Conservation (phyloP, 2,888 invertebrate genomes). For the Drosophila diplacantha region DNA sequence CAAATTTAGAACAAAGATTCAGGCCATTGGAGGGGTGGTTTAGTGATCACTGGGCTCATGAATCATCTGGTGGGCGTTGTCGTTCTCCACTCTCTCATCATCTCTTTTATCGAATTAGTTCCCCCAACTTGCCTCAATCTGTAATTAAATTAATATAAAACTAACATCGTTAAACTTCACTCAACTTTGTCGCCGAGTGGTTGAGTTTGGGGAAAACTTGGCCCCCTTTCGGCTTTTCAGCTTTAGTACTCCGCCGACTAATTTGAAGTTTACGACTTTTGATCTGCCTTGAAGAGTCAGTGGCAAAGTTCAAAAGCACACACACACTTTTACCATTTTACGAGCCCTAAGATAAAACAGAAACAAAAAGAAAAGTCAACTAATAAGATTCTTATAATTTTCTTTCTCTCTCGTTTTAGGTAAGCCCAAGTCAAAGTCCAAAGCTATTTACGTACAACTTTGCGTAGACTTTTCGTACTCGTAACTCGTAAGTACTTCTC, state of each 20-base stretch:
- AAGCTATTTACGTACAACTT: constrained; percentile 16
- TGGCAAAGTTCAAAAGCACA: constrained; percentile 30
- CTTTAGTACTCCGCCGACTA: constrained; percentile 14
- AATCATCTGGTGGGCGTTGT: constrained; percentile 29
- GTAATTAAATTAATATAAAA: constrained; percentile 39
- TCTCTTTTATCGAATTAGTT: constrained; percentile 22
- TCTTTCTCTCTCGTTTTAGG: constrained; percentile 55
- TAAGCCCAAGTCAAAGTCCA: constrained; percentile 56
- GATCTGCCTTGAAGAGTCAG: constrained; percentile 11
- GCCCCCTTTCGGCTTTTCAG: constrained; percentile 5
- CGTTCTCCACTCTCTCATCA: not conserved
- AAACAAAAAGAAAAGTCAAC: constrained; percentile 31
- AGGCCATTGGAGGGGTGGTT: not conserved
- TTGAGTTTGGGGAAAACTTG: constrained; percentile 5
- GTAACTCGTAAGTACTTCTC: constrained; percentile 31
- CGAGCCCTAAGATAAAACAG: constrained; percentile 14
- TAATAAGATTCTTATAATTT: constrained; percentile 49
- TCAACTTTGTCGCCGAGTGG: constrained; percentile 18
- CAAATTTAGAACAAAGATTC: constrained; percentile 12
- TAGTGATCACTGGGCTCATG: constrained; percentile 6
- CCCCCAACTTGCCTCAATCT: constrained; percentile 2
- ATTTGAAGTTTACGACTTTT: constrained; percentile 18
- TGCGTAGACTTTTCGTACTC: constrained; percentile 16
- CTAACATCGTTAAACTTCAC: constrained; percentile 21
- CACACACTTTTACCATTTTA: constrained; percentile 32